phyloP scores from a whole-genome alignment of 2,797 vertebrate species.

The Heterohyrax brucei region DNA sequence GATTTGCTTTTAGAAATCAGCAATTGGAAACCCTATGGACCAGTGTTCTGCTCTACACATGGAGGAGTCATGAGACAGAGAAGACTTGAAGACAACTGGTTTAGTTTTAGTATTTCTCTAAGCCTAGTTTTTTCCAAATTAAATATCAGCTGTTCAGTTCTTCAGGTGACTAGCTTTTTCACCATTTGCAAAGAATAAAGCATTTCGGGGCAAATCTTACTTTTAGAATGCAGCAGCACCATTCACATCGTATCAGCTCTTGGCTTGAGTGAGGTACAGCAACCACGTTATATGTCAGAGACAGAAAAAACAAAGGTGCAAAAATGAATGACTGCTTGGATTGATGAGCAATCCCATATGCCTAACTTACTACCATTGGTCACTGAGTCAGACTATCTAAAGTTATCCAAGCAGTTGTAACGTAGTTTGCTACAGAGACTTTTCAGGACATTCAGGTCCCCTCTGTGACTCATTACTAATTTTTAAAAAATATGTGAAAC shows the following conservation, averaged over 20 bases:
- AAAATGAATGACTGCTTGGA: neutral
- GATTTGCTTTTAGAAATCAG: no score
- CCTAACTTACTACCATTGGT: neutral
- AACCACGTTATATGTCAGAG: neutral
- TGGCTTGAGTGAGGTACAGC: neutral
- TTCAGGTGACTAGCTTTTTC: neutral
- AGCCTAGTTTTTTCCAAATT: neutral
- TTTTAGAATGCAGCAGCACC: neutral
- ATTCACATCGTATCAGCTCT: neutral
- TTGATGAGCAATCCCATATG: neutral
- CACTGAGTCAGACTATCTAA: neutral
- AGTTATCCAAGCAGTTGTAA: neutral
- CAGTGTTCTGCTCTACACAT: no score
- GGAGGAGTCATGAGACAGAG: no score
- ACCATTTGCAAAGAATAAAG: neutral
- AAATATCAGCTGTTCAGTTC: neutral
- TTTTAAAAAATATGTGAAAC: slow-evolving; percentile 56
- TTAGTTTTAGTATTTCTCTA: neutral
- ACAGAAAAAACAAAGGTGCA: neutral
- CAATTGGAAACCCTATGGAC: no score
- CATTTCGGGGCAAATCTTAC: neutral
- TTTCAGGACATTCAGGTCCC: neutral
- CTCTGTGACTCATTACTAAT: neutral
- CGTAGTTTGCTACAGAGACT: neutral
- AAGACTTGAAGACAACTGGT: no score